These are phyloP conservation scores for Syngnathus acus DNA, from an alignment of 2,797 vertebrate species.

Conservation along the genomic window DNA sequence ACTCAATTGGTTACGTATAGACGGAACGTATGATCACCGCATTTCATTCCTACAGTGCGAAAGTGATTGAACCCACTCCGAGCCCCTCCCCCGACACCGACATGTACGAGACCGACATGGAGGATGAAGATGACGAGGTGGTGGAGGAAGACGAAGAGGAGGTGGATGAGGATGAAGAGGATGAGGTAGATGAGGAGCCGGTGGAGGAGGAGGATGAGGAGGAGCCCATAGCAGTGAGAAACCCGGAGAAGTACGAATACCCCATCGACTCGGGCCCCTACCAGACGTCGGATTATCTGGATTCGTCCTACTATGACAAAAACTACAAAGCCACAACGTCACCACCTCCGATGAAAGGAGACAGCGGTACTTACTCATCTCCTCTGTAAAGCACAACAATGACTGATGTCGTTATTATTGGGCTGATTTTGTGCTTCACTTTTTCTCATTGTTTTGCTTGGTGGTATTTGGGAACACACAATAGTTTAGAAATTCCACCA, in stretches of 20 bases:
- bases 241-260: slow-evolving; percentile 71
- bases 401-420: not conserved
- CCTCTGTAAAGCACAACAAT: not conserved
- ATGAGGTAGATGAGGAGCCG: slow-evolving; percentile 47
- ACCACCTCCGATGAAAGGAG: slow-evolving; percentile 49
- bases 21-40: no score
- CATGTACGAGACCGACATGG: slow-evolving; percentile 59
- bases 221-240: slow-evolving; percentile 48
- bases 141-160: slow-evolving; percentile 46
- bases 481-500: no score
- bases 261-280: slow-evolving; percentile 69
- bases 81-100: slow-evolving; percentile 63
- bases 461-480: no score
- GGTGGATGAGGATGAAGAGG: slow-evolving; percentile 51
- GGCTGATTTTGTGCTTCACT: not conserved
- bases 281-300: slow-evolving; percentile 68
- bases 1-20: slow-evolving; percentile 1
- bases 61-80: slow-evolving; percentile 53
- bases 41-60: slow-evolving; percentile 48
- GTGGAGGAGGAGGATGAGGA: slow-evolving; percentile 61
- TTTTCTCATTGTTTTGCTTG: not conserved
- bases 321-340: slow-evolving; percentile 54
- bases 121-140: slow-evolving; percentile 57
- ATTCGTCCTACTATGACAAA: slow-evolving; percentile 67
- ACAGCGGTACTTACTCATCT: slow-evolving; percentile 54